Evolutionary conservation across 2,888 invertebrate genomes (phyloP).

Genomic region (Drosophila sordidula): DNA sequence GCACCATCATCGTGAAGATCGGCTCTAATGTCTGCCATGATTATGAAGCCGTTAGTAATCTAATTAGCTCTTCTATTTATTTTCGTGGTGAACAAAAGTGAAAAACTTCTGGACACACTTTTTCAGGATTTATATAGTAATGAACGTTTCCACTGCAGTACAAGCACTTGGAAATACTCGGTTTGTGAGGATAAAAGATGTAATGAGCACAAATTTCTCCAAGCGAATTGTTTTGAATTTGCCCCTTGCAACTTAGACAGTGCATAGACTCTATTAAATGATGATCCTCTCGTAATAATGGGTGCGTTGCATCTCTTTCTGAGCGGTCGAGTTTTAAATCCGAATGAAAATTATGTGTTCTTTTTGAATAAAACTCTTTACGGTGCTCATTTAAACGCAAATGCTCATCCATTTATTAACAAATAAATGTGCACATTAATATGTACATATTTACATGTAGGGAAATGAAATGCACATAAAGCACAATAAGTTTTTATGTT

Average conservation of each 20-base stretch:
- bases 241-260: conserved; percentile 76
- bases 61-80: conserved; percentile 41
- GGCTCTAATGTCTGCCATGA: conserved; percentile 56
- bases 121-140: conserved; percentile 53
- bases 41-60: conserved; percentile 4
- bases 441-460: no score
- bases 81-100: conserved; percentile 81
- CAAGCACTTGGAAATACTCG: conserved; percentile 65
- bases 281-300: conserved; percentile 73
- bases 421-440: no score
- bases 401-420: conserved; percentile 29
- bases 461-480: no score
- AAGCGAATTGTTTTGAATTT: conserved; percentile 66
- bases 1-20: conserved; percentile 26
- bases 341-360: conserved; percentile 1
- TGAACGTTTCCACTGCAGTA: conserved; percentile 82
- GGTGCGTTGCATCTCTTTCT: conserved; percentile 83
- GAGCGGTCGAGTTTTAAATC: conserved; percentile 49
- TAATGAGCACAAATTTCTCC: conserved; percentile 82
- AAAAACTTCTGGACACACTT: conserved; percentile 61
- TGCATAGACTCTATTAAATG: conserved; percentile 61
- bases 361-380: conserved; percentile 7
- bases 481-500: no score
- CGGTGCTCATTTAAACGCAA: neutral
- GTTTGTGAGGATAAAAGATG: conserved; percentile 61